phyloP scores from a whole-genome alignment of 2,888 invertebrate genomes.

The Trichacis sp. region DNA sequence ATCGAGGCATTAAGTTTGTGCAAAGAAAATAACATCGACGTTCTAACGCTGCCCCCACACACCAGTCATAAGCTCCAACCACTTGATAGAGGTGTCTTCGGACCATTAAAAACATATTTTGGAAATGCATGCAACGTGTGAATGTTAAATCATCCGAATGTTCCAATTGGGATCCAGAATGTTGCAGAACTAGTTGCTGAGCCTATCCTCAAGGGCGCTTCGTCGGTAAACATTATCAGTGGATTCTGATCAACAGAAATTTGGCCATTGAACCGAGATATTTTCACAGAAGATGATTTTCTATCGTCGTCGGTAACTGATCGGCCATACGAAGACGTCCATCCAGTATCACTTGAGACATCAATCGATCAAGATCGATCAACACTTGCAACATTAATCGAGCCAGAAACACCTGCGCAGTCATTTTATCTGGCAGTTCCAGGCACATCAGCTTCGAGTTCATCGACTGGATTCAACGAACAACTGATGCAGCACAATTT shows the following conservation, averaged over 20 bases:
- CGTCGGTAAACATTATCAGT: conserved; percentile 53
- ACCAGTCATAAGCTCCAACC: conserved; percentile 61
- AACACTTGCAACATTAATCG: no score
- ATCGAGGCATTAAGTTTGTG: conserved; percentile 47
- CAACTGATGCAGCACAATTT: conserved; percentile 1
- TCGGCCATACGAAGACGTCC: conserved; percentile 2
- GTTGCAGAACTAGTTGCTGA: conserved; percentile 49
- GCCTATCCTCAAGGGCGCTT: conserved; percentile 53
- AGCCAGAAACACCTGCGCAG: background rate
- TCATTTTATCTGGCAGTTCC: background rate
- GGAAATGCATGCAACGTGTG: conserved; percentile 54
- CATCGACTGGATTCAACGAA: background rate
- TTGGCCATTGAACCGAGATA: conserved; percentile 49
- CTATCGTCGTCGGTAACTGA: conserved; percentile 43
- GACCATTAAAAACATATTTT: conserved; percentile 52
- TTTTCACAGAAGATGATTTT: conserved; percentile 53
- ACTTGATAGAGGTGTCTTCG: conserved; percentile 53
- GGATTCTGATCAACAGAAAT: conserved; percentile 54
- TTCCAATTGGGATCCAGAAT: conserved; percentile 52
- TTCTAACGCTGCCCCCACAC: conserved; percentile 45
- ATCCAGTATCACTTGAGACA: background rate
- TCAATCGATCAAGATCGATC: no score
- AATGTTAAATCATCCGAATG: conserved; percentile 24
- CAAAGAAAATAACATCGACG: conserved; percentile 56
- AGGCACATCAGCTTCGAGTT: background rate